Conservation (phyloP, 2,888 invertebrate genomes). For the Metalampra italica region DNA sequence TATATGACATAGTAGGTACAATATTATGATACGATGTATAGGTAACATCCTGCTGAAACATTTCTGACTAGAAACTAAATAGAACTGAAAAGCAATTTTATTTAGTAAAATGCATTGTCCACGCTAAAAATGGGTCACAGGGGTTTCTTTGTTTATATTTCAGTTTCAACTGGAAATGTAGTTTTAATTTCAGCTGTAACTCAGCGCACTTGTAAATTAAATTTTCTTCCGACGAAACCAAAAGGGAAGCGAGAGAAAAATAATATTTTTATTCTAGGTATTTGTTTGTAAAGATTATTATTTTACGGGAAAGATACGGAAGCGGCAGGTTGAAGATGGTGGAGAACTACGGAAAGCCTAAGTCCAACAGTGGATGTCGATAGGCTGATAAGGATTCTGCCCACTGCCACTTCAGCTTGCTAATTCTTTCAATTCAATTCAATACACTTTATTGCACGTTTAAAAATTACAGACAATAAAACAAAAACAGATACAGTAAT, state of each 20-base stretch:
- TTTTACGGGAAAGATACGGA: too few relatives aligned
- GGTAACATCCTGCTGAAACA: background rate
- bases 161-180: slow-evolving; percentile 21
- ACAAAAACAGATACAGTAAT: too few relatives aligned
- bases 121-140: slow-evolving; percentile 45
- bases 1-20: too few relatives aligned
- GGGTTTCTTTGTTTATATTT: slow-evolving; percentile 31
- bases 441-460: too few relatives aligned
- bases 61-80: slow-evolving; percentile 13
- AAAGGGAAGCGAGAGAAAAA: background rate
- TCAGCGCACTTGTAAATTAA: background rate
- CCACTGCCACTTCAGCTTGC: too few relatives aligned
- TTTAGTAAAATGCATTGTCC: slow-evolving; percentile 44
- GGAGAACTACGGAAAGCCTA: background rate
- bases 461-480: too few relatives aligned
- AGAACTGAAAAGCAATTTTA: slow-evolving; percentile 43
- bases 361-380: background rate
- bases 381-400: too few relatives aligned
- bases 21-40: too few relatives aligned
- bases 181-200: slow-evolving; percentile 27
- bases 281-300: too few relatives aligned
- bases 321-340: too few relatives aligned
- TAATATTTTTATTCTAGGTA: too few relatives aligned
- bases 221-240: background rate
- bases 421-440: too few relatives aligned